phyloP scores from a whole-genome alignment of 2,113 vertebrate genomes.

The Oceanites oceanicus region DNA sequence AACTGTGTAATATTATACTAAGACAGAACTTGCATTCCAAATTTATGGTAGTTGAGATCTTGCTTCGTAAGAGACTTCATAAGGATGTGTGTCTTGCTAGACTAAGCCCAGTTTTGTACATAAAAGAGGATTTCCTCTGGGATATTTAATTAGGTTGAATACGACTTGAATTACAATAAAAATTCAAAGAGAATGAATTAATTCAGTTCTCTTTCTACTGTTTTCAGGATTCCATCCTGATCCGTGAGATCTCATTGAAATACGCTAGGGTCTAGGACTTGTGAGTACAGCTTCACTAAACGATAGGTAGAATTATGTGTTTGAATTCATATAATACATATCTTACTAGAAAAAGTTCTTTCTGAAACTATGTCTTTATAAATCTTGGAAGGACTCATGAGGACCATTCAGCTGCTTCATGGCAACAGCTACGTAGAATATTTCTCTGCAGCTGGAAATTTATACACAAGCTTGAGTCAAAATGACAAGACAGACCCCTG shows the following conservation, averaged over 20 bases:
- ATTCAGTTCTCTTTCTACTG: background rate
- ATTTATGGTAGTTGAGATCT: background rate
- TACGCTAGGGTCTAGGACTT: background rate
- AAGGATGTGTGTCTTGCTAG: background rate
- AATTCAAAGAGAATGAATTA: background rate
- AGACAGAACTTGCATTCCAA: background rate
- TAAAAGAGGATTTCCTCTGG: background rate
- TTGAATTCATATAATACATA: background rate
- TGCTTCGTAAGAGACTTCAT: background rate
- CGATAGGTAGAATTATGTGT: background rate
- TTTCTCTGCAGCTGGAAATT: conserved; percentile 31
- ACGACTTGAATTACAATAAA: background rate
- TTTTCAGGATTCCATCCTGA: background rate
- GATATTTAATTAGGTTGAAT: background rate
- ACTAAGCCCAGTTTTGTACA: background rate
- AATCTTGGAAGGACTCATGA: conserved; percentile 15
- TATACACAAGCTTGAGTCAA: conserved; percentile 20
- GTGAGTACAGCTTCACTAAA: background rate
- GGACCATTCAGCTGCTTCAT: background rate
- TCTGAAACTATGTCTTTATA: background rate
- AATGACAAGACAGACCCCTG: conserved; percentile 32
- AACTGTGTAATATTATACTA: background rate
- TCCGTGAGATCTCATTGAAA: background rate
- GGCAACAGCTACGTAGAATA: conserved; percentile 17
- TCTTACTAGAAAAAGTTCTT: background rate